Conservation (phyloP, 2,888 invertebrate genomes). For the Bugula neritina region DNA sequence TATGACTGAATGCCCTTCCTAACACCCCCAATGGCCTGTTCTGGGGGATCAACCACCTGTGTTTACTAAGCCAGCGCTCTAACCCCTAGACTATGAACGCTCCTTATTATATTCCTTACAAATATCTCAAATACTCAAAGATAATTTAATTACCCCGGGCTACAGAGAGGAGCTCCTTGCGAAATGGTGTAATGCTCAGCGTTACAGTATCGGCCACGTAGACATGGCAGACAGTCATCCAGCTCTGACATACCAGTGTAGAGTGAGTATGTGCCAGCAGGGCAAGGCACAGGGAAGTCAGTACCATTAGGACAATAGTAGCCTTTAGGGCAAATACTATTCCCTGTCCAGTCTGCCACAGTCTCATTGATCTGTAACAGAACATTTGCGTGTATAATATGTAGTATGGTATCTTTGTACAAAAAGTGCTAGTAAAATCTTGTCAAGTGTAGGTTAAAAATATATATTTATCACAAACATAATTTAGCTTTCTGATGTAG, state of each 20-base stretch:
- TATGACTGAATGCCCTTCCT: no score
- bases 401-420: not conserved
- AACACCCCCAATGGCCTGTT: no score
- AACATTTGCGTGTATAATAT: not conserved
- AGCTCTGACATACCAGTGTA: constrained; percentile 36
- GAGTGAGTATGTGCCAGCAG: constrained; percentile 45
- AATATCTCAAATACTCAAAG: no score
- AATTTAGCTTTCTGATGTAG: no score
- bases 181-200: constrained; percentile 41
- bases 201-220: constrained; percentile 46
- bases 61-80: no score
- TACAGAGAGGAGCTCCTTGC: constrained; percentile 38
- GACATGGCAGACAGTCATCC: constrained; percentile 43
- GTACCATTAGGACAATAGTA: constrained; percentile 47
- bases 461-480: no score
- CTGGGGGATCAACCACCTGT: no score
- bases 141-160: constrained; percentile 35
- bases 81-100: no score
- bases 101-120: no score
- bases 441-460: no score
- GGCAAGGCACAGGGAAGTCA: constrained; percentile 44
- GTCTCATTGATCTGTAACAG: constrained; percentile 4
- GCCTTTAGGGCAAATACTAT: constrained; percentile 47
- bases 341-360: constrained; percentile 38
- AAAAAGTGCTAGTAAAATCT: no score